Conservation (phyloP, 2,113 vertebrate species). For the Myiagra hebetior region DNA sequence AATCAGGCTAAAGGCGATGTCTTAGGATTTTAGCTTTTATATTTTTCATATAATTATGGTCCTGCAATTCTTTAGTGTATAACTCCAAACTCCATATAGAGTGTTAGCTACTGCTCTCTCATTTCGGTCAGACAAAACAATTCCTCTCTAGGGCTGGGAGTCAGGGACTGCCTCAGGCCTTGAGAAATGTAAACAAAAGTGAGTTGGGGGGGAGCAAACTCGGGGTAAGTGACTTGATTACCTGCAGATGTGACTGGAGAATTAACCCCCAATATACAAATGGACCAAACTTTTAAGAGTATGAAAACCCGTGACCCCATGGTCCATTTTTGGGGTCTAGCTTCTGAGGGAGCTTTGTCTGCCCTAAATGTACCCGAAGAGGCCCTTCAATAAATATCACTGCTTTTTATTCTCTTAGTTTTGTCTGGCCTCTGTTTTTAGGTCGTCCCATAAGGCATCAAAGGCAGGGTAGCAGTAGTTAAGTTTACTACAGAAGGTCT, state of each 20-base stretch:
- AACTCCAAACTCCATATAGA: neutral
- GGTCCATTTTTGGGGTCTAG: neutral
- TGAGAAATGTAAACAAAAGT: neutral
- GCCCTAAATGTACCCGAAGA: neutral
- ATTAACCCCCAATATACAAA: neutral
- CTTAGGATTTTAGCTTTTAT: neutral
- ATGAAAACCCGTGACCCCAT: neutral
- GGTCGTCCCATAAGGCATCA: neutral
- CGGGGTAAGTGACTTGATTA: neutral
- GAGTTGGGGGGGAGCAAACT: neutral
- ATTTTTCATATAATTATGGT: neutral
- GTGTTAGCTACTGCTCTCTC: neutral
- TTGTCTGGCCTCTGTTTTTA: neutral
- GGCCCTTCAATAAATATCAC: neutral
- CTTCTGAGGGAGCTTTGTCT: fast-evolving
- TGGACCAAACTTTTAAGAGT: neutral
- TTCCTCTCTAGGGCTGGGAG: neutral
- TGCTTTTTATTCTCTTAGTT: neutral
- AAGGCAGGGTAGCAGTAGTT: neutral
- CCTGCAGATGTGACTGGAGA: neutral
- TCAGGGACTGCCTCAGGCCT: neutral
- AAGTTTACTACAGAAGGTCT: neutral
- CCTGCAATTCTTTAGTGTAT: neutral
- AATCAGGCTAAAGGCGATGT: neutral
- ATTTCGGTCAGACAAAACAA: neutral